Evolutionary conservation across 2,888 invertebrate genomes (phyloP).

Genomic region (Rotaria macrura): DNA sequence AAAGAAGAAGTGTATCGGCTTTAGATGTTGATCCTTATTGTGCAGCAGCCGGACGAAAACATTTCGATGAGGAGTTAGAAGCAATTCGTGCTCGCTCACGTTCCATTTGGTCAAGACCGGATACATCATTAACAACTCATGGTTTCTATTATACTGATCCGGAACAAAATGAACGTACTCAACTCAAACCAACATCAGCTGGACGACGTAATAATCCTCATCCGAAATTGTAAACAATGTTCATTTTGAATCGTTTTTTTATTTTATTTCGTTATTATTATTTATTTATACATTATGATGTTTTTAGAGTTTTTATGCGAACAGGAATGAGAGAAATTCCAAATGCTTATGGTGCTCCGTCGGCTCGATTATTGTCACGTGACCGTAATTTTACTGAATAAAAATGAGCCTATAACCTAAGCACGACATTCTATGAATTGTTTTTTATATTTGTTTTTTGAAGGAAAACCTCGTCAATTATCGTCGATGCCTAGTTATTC

Average conservation of each 20-base stretch:
- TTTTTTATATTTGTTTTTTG: neutral
- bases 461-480: neutral
- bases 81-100: slow-evolving; percentile 20
- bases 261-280: no score
- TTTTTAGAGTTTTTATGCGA: slow-evolving; percentile 1
- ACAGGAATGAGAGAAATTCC: slow-evolving; percentile 18
- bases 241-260: neutral
- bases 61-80: slow-evolving; percentile 18
- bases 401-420: neutral
- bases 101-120: slow-evolving; percentile 27
- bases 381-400: neutral
- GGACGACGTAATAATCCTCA: slow-evolving; percentile 28
- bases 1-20: no score
- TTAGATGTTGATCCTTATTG: neutral
- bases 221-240: slow-evolving; percentile 23
- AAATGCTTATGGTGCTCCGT: slow-evolving; percentile 4
- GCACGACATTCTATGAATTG: neutral
- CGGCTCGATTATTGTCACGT: neutral
- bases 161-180: slow-evolving; percentile 22
- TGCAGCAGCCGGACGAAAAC: neutral
- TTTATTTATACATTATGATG: no score
- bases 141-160: slow-evolving; percentile 24
- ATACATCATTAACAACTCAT: slow-evolving; percentile 26
- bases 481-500: neutral
- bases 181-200: slow-evolving; percentile 22